Percentiles rank a stretch among this genome's conserved stretches.
Conservation (phyloP, 2,888 invertebrate species). For the Brenthis ino region DNA sequence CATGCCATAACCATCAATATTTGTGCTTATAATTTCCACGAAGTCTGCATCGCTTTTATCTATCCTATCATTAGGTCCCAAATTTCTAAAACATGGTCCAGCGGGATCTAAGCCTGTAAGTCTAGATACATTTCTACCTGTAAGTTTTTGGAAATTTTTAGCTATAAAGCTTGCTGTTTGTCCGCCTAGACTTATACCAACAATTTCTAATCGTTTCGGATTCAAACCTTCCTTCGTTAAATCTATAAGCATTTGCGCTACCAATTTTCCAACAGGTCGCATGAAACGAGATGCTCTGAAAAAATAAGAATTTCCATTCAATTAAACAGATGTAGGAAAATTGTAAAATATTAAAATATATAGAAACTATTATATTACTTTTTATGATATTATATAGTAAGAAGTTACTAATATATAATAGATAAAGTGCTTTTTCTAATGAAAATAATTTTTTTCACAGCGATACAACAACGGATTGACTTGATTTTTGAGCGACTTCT, state of each 20-base stretch:
- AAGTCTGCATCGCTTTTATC: conserved; percentile 65
- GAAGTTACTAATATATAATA: neutral
- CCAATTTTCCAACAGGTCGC: conserved; percentile 54
- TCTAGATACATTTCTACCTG: conserved; percentile 57
- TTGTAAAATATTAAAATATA: neutral
- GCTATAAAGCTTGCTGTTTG: conserved; percentile 66
- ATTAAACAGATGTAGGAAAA: neutral
- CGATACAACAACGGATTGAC: too few relatives aligned
- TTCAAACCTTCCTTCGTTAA: conserved; percentile 57
- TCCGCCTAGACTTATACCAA: conserved; percentile 64
- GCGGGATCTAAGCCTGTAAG: conserved; percentile 61
- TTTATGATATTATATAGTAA: neutral
- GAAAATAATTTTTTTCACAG: too few relatives aligned
- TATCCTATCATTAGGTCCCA: conserved; percentile 57
- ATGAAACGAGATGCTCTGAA: conserved; percentile 59
- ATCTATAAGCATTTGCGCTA: conserved; percentile 59
- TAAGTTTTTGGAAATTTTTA: conserved; percentile 54
- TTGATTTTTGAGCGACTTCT: neutral
- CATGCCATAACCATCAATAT: conserved; percentile 66
- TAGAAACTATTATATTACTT: neutral
- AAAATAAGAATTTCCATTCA: conserved; percentile 29
- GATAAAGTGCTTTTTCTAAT: too few relatives aligned
- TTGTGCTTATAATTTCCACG: conserved; percentile 60
- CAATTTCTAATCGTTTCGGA: conserved; percentile 57
- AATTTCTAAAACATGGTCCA: conserved; percentile 66